Percentiles rank a stretch among this genome's conserved stretches.
These are phyloP conservation scores for Trichopoda pennipes DNA, from an alignment of 2,888 invertebrate species.

Conservation along the genomic window DNA sequence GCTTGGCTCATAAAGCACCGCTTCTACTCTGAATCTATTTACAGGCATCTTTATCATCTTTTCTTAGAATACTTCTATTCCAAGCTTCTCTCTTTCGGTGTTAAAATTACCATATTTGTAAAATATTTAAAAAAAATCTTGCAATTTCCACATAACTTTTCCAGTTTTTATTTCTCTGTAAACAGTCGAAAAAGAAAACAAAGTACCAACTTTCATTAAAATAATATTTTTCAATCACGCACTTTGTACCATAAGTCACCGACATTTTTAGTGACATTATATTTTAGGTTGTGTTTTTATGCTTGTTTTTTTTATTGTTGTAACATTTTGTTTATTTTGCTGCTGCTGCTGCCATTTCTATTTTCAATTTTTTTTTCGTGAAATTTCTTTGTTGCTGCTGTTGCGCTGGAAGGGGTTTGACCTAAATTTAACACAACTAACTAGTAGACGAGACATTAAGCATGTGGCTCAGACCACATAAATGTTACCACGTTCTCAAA, in stretches of 20 bases:
- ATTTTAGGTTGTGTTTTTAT: slow-evolving; percentile 43
- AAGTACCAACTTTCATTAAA: slow-evolving; percentile 43
- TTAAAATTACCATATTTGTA: too few species aligned
- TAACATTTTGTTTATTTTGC: slow-evolving; percentile 8
- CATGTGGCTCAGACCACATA: slow-evolving; percentile 62
- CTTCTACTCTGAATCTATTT: too few species aligned
- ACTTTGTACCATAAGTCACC: slow-evolving; percentile 50
- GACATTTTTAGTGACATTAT: slow-evolving; percentile 66
- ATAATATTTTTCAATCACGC: slow-evolving; percentile 51
- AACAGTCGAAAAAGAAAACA: neutral
- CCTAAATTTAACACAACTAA: slow-evolving; percentile 58
- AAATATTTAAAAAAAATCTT: too few species aligned
- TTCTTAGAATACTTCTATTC: too few species aligned
- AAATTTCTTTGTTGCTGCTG: too few species aligned
- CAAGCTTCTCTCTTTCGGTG: too few species aligned
- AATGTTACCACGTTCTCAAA: slow-evolving; percentile 39
- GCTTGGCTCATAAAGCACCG: too few species aligned
- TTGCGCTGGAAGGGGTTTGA: slow-evolving; percentile 56
- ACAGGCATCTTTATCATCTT: too few species aligned
- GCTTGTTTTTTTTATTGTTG: slow-evolving; percentile 6
- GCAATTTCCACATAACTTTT: too few species aligned
- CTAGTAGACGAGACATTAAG: slow-evolving; percentile 65
- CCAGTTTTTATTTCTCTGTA: too few species aligned
- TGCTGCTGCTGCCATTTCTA: neutral
- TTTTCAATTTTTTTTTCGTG: too few species aligned